These are phyloP conservation scores for Pimpla rufipes DNA, from an alignment of 2,888 invertebrate species.

Conservation along the genomic window DNA sequence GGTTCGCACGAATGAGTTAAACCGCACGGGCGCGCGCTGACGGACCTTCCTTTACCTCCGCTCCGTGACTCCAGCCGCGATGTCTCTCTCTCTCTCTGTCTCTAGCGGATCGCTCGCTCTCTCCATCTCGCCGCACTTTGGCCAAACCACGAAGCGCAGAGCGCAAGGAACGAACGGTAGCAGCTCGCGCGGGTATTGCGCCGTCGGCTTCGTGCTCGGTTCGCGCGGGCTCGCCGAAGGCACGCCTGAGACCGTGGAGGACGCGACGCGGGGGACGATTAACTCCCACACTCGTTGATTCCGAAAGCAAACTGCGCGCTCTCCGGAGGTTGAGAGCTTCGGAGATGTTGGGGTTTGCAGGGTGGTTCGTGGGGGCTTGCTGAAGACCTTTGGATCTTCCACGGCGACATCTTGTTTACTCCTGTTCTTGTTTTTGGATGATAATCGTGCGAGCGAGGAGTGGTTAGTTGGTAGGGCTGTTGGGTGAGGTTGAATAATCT, in stretches of 20 bases:
- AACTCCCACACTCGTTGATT: constrained; percentile 14
- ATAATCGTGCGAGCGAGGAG: too few relatives aligned
- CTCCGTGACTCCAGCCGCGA: constrained; percentile 37
- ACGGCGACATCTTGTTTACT: too few relatives aligned
- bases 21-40: constrained; percentile 72
- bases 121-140: constrained; percentile 72
- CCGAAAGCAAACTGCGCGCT: neutral
- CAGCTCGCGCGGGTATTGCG: constrained; percentile 18
- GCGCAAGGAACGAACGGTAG: constrained; percentile 55
- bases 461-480: too few relatives aligned
- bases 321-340: neutral
- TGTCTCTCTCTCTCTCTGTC: constrained; percentile 25
- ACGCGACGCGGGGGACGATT: neutral
- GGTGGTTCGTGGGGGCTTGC: neutral
- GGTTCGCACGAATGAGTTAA: constrained; percentile 78
- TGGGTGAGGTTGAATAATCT: too few relatives aligned
- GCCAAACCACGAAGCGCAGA: constrained; percentile 76
- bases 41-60: constrained; percentile 41
- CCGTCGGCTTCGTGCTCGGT: neutral
- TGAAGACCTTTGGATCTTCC: neutral
- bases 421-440: too few relatives aligned
- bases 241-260: neutral
- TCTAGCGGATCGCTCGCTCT: constrained; percentile 22
- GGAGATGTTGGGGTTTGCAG: too few relatives aligned
- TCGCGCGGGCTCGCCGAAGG: constrained; percentile 29